A percentile compares a stretch with the other conserved stretches of the same genome.
Evolutionary conservation across 1,140 invertebrate species (phyloP).

Genomic region (Rhopalosiphum maidis): DNA sequence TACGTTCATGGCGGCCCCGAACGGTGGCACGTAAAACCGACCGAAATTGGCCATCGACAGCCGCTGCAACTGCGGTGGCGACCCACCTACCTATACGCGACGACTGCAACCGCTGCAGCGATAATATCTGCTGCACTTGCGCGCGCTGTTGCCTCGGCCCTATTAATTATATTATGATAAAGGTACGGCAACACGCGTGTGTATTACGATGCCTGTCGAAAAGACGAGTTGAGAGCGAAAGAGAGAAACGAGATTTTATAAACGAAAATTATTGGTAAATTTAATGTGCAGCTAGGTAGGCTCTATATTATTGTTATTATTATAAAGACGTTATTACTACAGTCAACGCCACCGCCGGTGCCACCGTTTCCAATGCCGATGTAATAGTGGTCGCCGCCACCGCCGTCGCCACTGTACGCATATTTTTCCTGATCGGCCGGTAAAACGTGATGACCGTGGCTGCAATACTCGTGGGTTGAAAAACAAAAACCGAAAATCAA

Average conservation of each 20-base stretch:
- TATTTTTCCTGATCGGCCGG: background rate
- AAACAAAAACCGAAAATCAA: background rate
- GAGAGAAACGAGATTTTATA: background rate
- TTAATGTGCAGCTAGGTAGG: background rate
- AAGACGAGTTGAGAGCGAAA: background rate
- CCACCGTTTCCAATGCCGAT: background rate
- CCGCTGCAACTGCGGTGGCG: background rate
- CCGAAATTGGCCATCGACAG: constrained; percentile 68
- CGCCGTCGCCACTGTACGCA: background rate
- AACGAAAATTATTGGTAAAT: background rate
- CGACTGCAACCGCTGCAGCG: background rate
- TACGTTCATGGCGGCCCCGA: constrained; percentile 77
- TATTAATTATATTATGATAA: background rate
- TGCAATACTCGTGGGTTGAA: background rate
- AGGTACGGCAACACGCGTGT: no score
- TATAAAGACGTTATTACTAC: background rate
- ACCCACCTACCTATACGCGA: background rate
- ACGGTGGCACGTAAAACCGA: constrained; percentile 71
- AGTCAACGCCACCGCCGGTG: background rate
- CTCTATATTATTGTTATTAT: background rate
- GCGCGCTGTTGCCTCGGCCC: background rate
- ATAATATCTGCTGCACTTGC: background rate
- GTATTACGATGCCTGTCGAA: background rate
- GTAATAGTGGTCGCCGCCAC: background rate
- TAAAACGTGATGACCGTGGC: background rate